A percentile compares a stretch with the other conserved stretches of the same genome.
Evolutionary conservation across 2,888 invertebrate genomes (phyloP).

Genomic region (Parnassius mnemosyne): DNA sequence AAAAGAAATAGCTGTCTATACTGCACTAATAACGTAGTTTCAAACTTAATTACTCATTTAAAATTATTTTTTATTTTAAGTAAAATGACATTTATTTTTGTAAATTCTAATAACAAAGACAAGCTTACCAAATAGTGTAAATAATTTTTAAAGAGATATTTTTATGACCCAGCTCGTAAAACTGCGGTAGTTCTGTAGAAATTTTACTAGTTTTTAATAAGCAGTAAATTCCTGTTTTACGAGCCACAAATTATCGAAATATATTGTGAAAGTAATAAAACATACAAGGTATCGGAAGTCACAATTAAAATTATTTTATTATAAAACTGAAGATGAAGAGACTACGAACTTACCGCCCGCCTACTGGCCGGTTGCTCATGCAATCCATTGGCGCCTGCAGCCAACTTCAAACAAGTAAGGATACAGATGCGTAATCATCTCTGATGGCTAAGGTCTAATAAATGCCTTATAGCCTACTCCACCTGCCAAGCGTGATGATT

Average conservation of each 20-base stretch:
- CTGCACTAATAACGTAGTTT: no score
- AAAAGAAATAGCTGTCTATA: no score
- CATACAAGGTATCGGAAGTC: constrained; percentile 14
- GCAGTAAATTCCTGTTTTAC: constrained; percentile 27
- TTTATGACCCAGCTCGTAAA: constrained; percentile 27
- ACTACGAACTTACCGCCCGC: no score
- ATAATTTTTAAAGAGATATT: constrained; percentile 23
- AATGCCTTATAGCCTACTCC: no score
- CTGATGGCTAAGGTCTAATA: no score
- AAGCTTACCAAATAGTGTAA: constrained; percentile 22
- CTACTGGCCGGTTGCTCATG: no score
- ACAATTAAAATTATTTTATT: constrained; percentile 12
- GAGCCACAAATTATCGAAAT: constrained; percentile 25
- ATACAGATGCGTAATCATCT: no score
- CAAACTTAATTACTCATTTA: no score
- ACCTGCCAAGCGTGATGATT: no score
- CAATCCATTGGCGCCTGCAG: no score
- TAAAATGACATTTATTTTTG: neutral
- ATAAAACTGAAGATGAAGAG: no score
- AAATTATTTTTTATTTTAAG: neutral
- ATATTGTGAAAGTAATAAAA: constrained; percentile 18
- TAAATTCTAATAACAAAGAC: constrained; percentile 7
- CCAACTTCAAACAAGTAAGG: no score
- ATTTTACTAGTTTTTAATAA: constrained; percentile 30
- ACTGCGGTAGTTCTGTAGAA: constrained; percentile 19